Evolutionary conservation across 2,113 vertebrate species (phyloP), one percentile per base, ranked within the genome.

Genomic region (Colossoma macropomum): DNA sequence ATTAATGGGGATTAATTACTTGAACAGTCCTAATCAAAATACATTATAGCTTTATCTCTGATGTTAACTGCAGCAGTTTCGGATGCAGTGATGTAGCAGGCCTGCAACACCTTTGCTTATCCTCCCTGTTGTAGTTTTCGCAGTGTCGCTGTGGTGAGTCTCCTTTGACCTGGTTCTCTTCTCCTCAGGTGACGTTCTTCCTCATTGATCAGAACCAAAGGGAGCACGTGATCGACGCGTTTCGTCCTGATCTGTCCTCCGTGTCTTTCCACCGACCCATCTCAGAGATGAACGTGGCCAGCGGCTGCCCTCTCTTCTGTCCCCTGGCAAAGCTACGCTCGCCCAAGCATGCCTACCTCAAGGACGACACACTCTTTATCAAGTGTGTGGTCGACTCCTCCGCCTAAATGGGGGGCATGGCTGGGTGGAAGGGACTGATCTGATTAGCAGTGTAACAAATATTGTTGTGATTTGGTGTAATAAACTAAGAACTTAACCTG

Each of bases 271-370:
- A 98, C 93, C 91, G 95, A 52, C 98, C 98, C 0, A 86, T 96
- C 88, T 95, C 94, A 0, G 98, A 99, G 77, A 99, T 99, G 97
- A 99, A 99, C 92, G 97, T 99, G 0, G 98, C 98, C 87, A 99
- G 98, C 0, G 98, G 98, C 84, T 99, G 98, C 87, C 98, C 98
- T 0, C 96, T 98, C 32, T 99, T 99, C 93, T 99, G 96, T 81
- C 97, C 97, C 0, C 92, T 99, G 78, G 93, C 94, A 0, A 95
- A 96, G 85, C 94, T 99, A 93, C 50, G 25, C 60, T 97, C 97
- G 0, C 89, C 93, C 68, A 98, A 97, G 90, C 96, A 96, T 52
- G 95, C 96, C 0, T 99, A 98, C 30, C 92, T 97, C 75, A 95
- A 95, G 0, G 97, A 99, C 0, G 97, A 99, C 1, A 95, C 95